These are phyloP conservation scores for Phrynocephalus versicolor DNA, from an alignment of 2,113 vertebrate genomes.

Conservation along the genomic window DNA sequence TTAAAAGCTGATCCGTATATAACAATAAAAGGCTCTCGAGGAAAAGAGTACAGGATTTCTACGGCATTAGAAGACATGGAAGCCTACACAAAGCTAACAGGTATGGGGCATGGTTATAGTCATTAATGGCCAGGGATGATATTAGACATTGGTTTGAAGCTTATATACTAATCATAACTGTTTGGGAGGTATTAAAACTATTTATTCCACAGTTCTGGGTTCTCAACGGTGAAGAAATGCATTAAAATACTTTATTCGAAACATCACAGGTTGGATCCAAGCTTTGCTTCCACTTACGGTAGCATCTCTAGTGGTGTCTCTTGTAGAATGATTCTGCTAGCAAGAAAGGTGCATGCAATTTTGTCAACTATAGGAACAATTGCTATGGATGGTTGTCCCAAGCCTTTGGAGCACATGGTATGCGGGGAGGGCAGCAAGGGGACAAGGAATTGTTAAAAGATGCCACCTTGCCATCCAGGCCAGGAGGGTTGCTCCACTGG, in stretches of 20 bases:
- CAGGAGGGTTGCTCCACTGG: not conserved
- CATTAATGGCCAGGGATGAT: not conserved
- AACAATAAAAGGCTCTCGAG: constrained; percentile 76
- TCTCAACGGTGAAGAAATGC: not conserved
- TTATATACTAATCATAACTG: not conserved
- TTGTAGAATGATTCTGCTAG: not conserved
- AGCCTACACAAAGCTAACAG: constrained; percentile 92
- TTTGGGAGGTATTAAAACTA: not conserved
- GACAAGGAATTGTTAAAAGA: not conserved
- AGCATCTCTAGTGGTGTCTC: not conserved
- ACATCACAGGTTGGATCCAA: not conserved
- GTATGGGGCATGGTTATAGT: constrained; percentile 64
- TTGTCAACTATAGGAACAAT: not conserved
- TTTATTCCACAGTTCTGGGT: not conserved
- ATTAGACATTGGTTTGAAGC: not conserved
- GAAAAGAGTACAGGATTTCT: constrained; percentile 79
- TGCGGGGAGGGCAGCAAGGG: not conserved
- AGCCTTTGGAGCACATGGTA: not conserved
- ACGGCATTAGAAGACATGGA: constrained; percentile 92
- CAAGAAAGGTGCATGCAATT: not conserved
- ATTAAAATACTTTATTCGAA: not conserved
- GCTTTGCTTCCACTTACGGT: not conserved
- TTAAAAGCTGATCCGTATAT: constrained; percentile 86
- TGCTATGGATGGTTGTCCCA: not conserved
- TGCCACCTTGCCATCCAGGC: too few relatives aligned